Conservation (phyloP, 1,140 invertebrate species). For the Apis dorsata region DNA sequence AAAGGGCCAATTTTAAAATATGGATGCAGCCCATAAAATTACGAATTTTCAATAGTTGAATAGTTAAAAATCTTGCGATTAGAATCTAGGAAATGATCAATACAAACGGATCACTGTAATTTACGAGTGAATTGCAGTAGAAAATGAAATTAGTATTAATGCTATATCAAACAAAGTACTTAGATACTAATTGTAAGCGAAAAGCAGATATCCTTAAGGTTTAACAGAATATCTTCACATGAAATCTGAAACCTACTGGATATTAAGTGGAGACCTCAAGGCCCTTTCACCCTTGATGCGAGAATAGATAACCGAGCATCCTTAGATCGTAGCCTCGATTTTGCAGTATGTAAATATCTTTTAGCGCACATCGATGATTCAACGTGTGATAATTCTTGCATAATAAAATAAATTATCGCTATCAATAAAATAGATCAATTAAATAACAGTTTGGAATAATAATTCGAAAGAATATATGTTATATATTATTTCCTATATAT, state of each 20-base stretch:
- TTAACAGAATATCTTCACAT: neutral
- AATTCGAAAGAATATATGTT: too few relatives aligned
- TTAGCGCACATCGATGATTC: neutral
- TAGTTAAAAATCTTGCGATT: neutral
- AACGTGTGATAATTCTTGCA: neutral
- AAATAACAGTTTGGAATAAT: neutral
- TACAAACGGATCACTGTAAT: neutral
- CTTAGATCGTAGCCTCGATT: neutral
- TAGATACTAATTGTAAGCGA: neutral
- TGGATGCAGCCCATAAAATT: too few relatives aligned
- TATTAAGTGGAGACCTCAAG: neutral
- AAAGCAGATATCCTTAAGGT: neutral
- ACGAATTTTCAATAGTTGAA: neutral
- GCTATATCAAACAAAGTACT: conserved; percentile 8
- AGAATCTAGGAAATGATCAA: neutral
- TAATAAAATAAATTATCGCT: neutral
- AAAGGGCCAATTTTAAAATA: too few relatives aligned
- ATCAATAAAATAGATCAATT: neutral
- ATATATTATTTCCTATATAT: too few relatives aligned
- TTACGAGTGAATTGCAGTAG: neutral
- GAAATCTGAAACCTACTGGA: conserved; percentile 22
- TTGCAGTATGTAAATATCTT: neutral
- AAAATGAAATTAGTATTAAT: conserved; percentile 28
- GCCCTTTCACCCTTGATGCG: conserved; percentile 12
- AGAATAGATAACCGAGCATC: conserved; percentile 17